Percentiles rank a stretch among this genome's conserved stretches.
Conservation (phyloP, 2,888 invertebrate species). For the Crocallis elinguaria region DNA sequence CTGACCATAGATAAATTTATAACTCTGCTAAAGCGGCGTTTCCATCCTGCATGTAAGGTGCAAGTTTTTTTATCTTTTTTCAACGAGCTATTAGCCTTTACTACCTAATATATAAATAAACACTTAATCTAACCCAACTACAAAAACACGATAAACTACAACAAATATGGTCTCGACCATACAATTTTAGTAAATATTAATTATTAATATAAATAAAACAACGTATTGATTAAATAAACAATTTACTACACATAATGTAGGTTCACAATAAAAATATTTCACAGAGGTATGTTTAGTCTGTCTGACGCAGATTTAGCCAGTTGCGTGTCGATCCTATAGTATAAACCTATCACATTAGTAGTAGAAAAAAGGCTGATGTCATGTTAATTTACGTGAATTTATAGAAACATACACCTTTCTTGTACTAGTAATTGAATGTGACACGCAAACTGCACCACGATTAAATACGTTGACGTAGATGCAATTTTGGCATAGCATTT, state of each 20-base stretch:
- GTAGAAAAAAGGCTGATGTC: constrained; percentile 3
- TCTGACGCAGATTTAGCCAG: constrained; percentile 80
- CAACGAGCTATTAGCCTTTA: too few species aligned
- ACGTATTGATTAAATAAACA: constrained; percentile 80
- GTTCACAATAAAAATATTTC: constrained; percentile 83
- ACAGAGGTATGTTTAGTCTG: constrained; percentile 75
- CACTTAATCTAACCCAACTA: too few species aligned
- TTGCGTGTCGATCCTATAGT: constrained; percentile 47
- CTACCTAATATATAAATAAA: too few species aligned
- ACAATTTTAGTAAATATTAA: too few species aligned
- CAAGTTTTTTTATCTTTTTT: too few species aligned
- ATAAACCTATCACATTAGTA: constrained; percentile 39
- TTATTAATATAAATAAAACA: constrained; percentile 70
- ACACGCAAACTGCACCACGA: neutral
- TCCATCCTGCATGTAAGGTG: too few species aligned
- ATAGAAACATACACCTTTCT: neutral
- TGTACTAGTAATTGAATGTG: neutral
- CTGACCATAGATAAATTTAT: too few species aligned
- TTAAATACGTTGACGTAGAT: neutral
- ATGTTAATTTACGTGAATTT: neutral
- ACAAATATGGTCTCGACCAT: too few species aligned
- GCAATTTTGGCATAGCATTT: too few species aligned
- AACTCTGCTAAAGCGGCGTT: too few species aligned
- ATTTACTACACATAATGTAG: constrained; percentile 85
- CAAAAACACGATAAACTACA: too few species aligned